A percentile compares a stretch with the other conserved stretches of the same genome.
Conservation (phyloP, 2,888 invertebrate species). For the Allygus modestus region DNA sequence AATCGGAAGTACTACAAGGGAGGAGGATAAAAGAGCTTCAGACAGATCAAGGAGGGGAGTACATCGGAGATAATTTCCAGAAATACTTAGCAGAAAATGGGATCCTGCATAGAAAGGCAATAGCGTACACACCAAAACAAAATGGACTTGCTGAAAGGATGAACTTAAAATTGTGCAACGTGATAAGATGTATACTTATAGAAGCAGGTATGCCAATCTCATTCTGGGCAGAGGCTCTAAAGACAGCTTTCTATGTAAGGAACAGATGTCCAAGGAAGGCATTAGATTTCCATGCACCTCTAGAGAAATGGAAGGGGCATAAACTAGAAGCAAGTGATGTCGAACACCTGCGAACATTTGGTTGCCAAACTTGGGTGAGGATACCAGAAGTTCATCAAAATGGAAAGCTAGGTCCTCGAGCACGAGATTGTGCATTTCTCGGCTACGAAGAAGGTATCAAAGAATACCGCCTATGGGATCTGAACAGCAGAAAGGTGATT, state of each 20-base stretch:
- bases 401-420: slow-evolving; percentile 54
- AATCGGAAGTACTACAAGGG: background rate
- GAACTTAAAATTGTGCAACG: background rate
- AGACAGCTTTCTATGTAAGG: background rate
- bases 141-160: background rate
- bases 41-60: background rate
- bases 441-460: slow-evolving; percentile 46
- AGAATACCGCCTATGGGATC: slow-evolving; percentile 41
- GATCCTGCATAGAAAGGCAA: background rate
- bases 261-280: background rate
- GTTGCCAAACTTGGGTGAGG: background rate
- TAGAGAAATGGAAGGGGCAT: background rate
- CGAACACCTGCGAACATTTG: background rate
- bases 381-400: background rate
- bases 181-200: background rate
- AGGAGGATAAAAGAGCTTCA: background rate
- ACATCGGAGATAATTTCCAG: background rate
- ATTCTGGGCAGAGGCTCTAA: background rate
- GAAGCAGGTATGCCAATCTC: background rate
- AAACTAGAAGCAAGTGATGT: background rate
- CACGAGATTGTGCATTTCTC: slow-evolving; percentile 49
- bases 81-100: background rate
- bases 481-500: too few species aligned
- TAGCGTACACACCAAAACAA: background rate
- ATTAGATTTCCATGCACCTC: background rate